Evolutionary conservation across 2,113 vertebrate species (phyloP), one percentile per base, ranked within the genome.

Genomic region (Campylomormyrus tamandua): DNA sequence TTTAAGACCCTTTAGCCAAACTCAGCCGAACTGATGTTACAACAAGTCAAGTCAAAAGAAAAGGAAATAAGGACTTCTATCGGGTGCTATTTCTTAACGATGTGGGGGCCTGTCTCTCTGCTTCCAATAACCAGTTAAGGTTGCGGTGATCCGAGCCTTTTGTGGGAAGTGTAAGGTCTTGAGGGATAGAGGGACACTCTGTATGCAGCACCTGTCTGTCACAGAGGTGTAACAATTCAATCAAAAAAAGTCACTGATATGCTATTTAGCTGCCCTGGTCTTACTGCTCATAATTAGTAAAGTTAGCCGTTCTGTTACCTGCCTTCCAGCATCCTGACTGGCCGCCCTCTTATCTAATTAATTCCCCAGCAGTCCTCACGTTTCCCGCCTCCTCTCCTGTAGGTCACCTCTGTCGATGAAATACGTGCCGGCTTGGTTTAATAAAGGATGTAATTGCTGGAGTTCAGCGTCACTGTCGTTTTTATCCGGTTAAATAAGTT

Each of bases 401-500:
- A 48, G 83, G 89, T 74, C 89, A 87, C 89, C 62, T 87, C 85
- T 87, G 89, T 42, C 62, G 31, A 27, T 11, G 46, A 46, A 66
- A 52, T 48, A 42, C 31, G 84, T 58, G 86, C 56, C 35, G 58
- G 9, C 17, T 87, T n/a, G 24, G 62, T 90, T 77, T 80, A 90
- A 90, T 90, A 90, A 87, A 87, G 89, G 62, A 77, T 90, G 84
- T 80, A 90, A 90, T 87, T 80, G 89, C 89, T 27, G 9, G 35
- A 70, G 85, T 87, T 87, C 85, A 31, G 58, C 46, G 84, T 42
- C 46, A 46, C 84, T 77, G 53, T n/a, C 42, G 89, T 90, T 90
- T 87, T 77, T 85, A 87, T 90, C 89, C 48, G 49, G 89, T 90
- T 90, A 90, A 90, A 90, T 90, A 90, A 87, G 89, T 90, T 90